Evolutionary conservation across 1,140 invertebrate species (phyloP).

Genomic region (Papilio xuthus): DNA sequence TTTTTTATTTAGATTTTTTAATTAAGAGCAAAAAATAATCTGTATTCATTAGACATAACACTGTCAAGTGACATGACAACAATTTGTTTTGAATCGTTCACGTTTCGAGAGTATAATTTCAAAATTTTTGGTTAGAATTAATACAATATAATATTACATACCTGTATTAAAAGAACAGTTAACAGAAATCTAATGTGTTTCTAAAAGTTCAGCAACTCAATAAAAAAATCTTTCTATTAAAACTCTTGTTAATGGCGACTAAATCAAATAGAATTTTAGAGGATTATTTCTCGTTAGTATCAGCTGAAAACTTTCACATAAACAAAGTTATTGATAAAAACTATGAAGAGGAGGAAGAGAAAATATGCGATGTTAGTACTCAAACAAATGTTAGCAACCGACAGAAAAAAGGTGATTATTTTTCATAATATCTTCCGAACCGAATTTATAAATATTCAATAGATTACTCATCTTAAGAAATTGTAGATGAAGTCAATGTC

Average conservation of each 20-base stretch:
- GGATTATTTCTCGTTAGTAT: constrained; percentile 13
- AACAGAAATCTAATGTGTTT: not conserved
- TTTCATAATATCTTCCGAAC: not conserved
- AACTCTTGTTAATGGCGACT: not conserved
- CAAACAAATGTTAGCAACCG: constrained; percentile 1
- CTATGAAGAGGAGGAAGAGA: not conserved
- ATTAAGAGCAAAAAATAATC: not conserved
- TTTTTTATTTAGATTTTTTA: too few relatives aligned
- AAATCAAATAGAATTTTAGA: constrained; percentile 9
- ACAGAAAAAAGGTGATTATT: constrained; percentile 8
- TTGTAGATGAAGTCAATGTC: not conserved
- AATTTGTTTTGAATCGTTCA: not conserved
- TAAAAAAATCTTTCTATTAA: not conserved
- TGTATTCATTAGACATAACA: not conserved
- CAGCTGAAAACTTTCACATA: constrained; percentile 1
- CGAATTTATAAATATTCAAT: not conserved
- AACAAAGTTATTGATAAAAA: not conserved
- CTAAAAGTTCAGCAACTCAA: not conserved
- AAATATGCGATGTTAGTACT: constrained; percentile 20
- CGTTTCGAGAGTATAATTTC: not conserved
- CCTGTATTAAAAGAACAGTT: not conserved
- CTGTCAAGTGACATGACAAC: not conserved
- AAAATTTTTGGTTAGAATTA: constrained; percentile 7
- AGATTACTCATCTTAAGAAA: not conserved
- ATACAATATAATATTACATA: not conserved